phyloP scores from a whole-genome alignment of 2,888 invertebrate genomes.

The Phania funesta region DNA sequence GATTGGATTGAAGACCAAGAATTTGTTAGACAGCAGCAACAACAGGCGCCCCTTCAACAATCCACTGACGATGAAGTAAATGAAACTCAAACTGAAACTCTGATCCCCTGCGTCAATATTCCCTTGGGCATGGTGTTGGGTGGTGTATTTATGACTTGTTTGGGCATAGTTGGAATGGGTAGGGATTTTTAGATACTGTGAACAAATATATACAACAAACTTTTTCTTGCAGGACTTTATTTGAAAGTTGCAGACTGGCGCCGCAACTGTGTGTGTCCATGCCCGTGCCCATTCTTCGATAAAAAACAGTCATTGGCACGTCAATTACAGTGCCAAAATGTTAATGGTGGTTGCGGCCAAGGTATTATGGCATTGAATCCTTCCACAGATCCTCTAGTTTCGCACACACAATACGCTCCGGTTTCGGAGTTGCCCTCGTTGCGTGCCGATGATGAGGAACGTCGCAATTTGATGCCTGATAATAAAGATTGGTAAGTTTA shows the following conservation, averaged over 20 bases:
- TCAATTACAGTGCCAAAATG: constrained; percentile 72
- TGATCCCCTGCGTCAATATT: constrained; percentile 72
- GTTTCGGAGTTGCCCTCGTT: constrained; percentile 85
- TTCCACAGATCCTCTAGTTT: constrained; percentile 87
- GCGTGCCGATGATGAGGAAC: constrained; percentile 84
- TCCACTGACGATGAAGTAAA: constrained; percentile 38
- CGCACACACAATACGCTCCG: constrained; percentile 87
- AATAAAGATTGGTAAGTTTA: constrained; percentile 85
- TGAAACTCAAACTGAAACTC: constrained; percentile 58
- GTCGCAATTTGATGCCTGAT: constrained; percentile 87
- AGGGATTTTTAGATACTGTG: constrained; percentile 64
- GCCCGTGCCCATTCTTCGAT: constrained; percentile 72
- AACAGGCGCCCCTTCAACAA: constrained; percentile 22
- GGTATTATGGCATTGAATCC: constrained; percentile 86
- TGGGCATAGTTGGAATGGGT: constrained; percentile 84
- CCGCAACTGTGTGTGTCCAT: constrained; percentile 77
- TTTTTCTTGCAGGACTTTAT: constrained; percentile 74
- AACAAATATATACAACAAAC: neutral
- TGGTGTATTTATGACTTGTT: constrained; percentile 83
- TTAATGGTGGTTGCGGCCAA: constrained; percentile 78
- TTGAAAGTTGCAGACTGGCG: constrained; percentile 76
- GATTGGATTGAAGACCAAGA: constrained; percentile 82
- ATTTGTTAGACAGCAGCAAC: constrained; percentile 72
- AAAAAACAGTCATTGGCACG: constrained; percentile 76
- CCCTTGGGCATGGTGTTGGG: constrained; percentile 83